phyloP scores from a whole-genome alignment of 2,113 vertebrate species.

The Bettongia penicillata region DNA sequence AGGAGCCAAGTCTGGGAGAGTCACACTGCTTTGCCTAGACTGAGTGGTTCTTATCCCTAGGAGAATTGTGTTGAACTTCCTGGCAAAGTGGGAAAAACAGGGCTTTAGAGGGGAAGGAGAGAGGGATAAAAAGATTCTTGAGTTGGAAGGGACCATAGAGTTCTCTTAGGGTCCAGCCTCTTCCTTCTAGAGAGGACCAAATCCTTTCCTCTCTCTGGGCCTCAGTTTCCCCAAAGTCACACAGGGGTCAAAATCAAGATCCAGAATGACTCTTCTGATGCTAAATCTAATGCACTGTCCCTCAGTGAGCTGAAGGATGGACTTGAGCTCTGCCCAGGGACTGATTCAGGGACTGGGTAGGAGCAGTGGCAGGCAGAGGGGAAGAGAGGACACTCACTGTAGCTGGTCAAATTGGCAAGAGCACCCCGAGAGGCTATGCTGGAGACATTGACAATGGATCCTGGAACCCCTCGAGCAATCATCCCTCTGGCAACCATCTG shows the following conservation, averaged over 20 bases:
- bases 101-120: not conserved
- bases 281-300: not conserved
- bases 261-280: not conserved
- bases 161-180: not conserved
- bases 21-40: not conserved
- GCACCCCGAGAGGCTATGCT: conserved; percentile 90
- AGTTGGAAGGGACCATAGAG: not conserved
- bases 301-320: not conserved
- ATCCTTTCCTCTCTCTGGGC: not conserved
- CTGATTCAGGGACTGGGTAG: fast-evolving
- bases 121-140: not conserved
- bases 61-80: not conserved
- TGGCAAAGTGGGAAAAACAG: not conserved
- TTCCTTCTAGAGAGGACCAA: not conserved
- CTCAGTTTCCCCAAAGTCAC: not conserved
- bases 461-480: conserved; percentile 86
- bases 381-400: conserved; percentile 85
- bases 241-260: not conserved
- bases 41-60: not conserved
- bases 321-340: not conserved
- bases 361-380: not conserved
- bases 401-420: conserved; percentile 85
- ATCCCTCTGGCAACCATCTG: conserved; percentile 91
- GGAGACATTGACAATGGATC: conserved; percentile 93
- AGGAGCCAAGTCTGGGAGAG: not conserved